These are phyloP conservation scores for Aromia moschata DNA, from an alignment of 2,888 invertebrate species.

Conservation along the genomic window DNA sequence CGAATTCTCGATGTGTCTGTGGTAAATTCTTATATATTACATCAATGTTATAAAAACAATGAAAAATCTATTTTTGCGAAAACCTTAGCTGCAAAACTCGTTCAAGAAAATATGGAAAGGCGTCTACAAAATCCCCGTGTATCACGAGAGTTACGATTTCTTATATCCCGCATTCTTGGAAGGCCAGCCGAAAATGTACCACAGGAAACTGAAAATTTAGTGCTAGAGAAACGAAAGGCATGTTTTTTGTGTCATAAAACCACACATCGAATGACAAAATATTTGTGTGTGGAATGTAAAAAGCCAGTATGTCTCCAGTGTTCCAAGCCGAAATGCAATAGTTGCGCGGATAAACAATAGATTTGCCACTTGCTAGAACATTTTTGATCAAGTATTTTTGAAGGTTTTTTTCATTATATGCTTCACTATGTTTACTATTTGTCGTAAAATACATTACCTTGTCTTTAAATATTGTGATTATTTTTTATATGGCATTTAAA, in stretches of 20 bases:
- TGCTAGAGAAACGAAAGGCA: neutral
- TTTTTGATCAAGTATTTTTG: no score
- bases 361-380: no score
- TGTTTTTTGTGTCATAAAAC: neutral
- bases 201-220: neutral
- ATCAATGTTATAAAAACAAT: neutral
- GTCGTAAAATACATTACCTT: no score
- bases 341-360: no score
- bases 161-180: neutral
- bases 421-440: no score
- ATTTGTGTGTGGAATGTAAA: conserved; percentile 4
- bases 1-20: conserved; percentile 1
- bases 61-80: neutral
- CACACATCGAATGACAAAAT: conserved; percentile 15
- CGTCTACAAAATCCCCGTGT: neutral
- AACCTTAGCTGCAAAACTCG: neutral
- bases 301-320: no score
- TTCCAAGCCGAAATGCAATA: no score
- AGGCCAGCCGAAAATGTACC: neutral
- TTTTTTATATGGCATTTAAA: no score
- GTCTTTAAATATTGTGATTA: no score
- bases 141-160: neutral
- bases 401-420: no score
- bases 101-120: neutral
- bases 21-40: neutral